Conservation (phyloP, 2,113 vertebrate genomes). For the Puntigrus tetrazona region DNA sequence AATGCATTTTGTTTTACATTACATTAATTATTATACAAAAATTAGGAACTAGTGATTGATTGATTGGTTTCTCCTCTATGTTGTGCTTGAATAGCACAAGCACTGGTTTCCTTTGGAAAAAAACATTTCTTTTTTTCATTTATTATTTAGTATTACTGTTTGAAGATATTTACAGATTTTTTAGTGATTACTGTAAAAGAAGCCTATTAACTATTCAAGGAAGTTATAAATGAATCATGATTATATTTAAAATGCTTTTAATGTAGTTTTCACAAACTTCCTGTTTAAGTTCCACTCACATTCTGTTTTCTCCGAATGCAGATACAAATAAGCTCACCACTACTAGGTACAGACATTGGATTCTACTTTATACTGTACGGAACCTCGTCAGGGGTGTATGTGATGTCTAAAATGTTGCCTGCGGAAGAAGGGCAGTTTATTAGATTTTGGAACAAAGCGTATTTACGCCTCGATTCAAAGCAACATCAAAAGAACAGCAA, state of each 20-base stretch:
- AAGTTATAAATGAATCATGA: background rate
- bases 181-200: background rate
- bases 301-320: background rate
- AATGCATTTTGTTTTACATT: background rate
- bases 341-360: background rate
- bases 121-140: background rate
- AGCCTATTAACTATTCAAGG: background rate
- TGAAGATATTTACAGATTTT: background rate
- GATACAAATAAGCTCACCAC: background rate
- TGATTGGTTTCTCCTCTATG: background rate
- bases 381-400: background rate
- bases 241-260: background rate
- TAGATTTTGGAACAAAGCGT: constrained; percentile 4
- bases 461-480: constrained; percentile 7
- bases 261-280: background rate
- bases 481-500: background rate
- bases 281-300: background rate
- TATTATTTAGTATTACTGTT: background rate
- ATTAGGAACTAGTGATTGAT: background rate
- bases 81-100: background rate
- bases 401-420: background rate
- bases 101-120: too few species aligned
- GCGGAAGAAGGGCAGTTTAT: background rate
- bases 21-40: background rate
- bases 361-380: background rate